Base-by-base conservation (phyloP, 1,140 invertebrate genomes). In the Drosophila lacertosa region DNA sequence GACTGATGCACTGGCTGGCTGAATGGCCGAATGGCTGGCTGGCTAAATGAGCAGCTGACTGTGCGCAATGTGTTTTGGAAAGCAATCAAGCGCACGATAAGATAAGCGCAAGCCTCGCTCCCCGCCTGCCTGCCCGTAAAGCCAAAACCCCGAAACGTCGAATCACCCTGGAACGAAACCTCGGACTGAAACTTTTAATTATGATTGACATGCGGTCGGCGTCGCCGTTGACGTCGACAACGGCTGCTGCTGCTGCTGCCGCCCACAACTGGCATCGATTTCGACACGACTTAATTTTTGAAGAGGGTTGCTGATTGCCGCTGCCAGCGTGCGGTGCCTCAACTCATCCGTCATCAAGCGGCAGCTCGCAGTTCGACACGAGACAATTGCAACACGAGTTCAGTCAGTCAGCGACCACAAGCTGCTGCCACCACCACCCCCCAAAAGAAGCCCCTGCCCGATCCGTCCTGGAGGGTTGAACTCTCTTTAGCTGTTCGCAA, bases 281-380 rank as follows among this genome's bases (percentile, higher is more conserved):
- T 88, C 82, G 74, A 88, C 82, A 82, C 77, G 69, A 86, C 77
- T 86, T 82, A 88, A 82, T 86, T 86, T 84, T 59, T 77, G 82
- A 88, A 82, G 82, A 88, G 82, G 82, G 82, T 88, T 86, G 81
- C 66, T 76, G 76, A 73, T 86, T 86, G 76, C 75, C 53, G 18
- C 29, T 68, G 58, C 47, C 58, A 74, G 51, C 32, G 44, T 54
- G 50, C 68, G 75, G 74, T 64, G 79, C 82, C 83, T 81, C 70
- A 86, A 58, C 81, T 86, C 81, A 86, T 86, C 81, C 86, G 81
- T 86, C 81, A 86, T 86, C 81, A 88, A 70, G 60, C 77, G 62
- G 77, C 76, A 40, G 47, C 16, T 50, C 26, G 50, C 47, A n/a
- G n/a, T n/a, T 42, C 40, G 29, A 53, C 78, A 74, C 65, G 65